phyloP scores from a whole-genome alignment of 2,797 vertebrate species.

The Nannoperca australis region DNA sequence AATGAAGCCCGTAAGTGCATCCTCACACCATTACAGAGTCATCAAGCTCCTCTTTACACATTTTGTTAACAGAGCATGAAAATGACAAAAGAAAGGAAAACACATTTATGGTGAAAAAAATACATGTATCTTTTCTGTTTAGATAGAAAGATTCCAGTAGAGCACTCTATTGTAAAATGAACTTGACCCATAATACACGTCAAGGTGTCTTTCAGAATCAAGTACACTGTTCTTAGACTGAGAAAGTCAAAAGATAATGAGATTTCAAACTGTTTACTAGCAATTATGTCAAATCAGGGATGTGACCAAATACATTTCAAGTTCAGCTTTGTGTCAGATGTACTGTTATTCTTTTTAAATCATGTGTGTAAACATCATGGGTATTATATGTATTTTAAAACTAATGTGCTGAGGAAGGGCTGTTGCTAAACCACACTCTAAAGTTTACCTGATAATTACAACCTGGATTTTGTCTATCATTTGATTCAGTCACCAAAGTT shows the following conservation, averaged over 20 bases:
- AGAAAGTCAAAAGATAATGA: not conserved
- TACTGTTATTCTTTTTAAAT: not conserved
- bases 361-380: not conserved
- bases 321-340: slow-evolving; percentile 3
- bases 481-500: too few species aligned
- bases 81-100: slow-evolving; percentile 82
- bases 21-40: slow-evolving; percentile 83
- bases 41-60: slow-evolving; percentile 84
- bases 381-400: not conserved
- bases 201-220: not conserved
- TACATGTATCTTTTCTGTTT: slow-evolving; percentile 35
- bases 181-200: slow-evolving; percentile 9
- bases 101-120: slow-evolving; percentile 61
- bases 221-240: not conserved
- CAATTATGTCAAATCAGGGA: slow-evolving; percentile 2
- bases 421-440: not conserved
- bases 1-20: slow-evolving; percentile 81
- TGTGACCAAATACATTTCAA: not conserved
- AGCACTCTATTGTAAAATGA: slow-evolving; percentile 2
- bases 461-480: too few species aligned
- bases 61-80: slow-evolving; percentile 84
- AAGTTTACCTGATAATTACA: too few species aligned
- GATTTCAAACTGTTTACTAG: slow-evolving; percentile 12
- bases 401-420: not conserved
- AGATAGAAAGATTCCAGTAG: slow-evolving; percentile 7